Conservation (phyloP, 1,140 invertebrate species). For the honey bee (Apis mellifera) region Amel_HAv3.1 CM009935.2:3175001-3175500, state of each 20-base stretch:
- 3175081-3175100: constrained; percentile 18
- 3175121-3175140: neutral
- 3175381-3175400: constrained; percentile 27
- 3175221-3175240: too few relatives aligned
- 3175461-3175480: constrained; percentile 22
- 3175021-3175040: constrained; percentile 42
- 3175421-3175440: constrained; percentile 1
- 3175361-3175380: neutral
- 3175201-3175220: neutral
- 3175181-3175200: neutral
- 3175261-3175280: neutral
- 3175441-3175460: constrained; percentile 2
- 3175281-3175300: neutral
- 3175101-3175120: neutral
- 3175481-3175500: neutral
- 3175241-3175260: neutral
- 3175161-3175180: neutral
- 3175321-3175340: neutral
- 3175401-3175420: constrained; percentile 36
- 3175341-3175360: neutral
- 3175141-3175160: neutral
- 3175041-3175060: constrained; percentile 28
- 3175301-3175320: neutral
- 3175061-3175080: constrained; percentile 30
- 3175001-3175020: constrained; percentile 45